Base-by-base conservation (phyloP, 2,797 vertebrate species). In the Scolopax bukidnonensis region DNA sequence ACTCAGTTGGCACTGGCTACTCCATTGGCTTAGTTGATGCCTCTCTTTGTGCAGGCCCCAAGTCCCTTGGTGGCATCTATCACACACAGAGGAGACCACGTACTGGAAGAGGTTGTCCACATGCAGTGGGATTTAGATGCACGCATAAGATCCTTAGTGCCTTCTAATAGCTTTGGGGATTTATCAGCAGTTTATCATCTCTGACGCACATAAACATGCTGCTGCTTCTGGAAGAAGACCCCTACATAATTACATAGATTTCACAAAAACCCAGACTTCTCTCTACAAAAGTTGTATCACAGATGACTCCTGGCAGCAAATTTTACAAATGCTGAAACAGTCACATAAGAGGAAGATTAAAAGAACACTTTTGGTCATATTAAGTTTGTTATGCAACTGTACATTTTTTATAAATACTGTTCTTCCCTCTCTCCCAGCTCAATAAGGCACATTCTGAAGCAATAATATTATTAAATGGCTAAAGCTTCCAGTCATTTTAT, bases 101-200 rank as follows among this genome's bases (percentile, higher is more conserved):
- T 4, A 12, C 36, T 32, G 20, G 69, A 57, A 56, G n/a, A 67
- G 27, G 63, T 0, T 63, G 50, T 30, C 61, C 32, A 18, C 5
- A 0, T 3, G 30, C 3, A 12, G 43, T 27, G 59, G 21, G 6
- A 21, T 12, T 20, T 13, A 32, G 33, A 24, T 36, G 11, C 45
- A 8, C 1, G 4, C 3, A 1, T 2, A 25, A 33, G 13, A 36
- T 15, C 36, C 33, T 61, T 4, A 25, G 21, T 20, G 28, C 24
- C 32, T 54, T 53, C 41, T 41, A 28, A 69, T 10, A 60, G 16
- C 53, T 79, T 10, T 41, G 63, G 25, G 23, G 59, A 85, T 57
- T 33, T 71, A 69, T 45, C 43, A 38, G 7, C 38, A 57, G 54
- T 56, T 59, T 38, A 40, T 79, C 11, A 64, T 10, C 61, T 78